Percentiles rank a stretch among this genome's conserved stretches.
phyloP scores from a whole-genome alignment of 2,113 vertebrate genomes.

The Pelusios castaneus region DNA sequence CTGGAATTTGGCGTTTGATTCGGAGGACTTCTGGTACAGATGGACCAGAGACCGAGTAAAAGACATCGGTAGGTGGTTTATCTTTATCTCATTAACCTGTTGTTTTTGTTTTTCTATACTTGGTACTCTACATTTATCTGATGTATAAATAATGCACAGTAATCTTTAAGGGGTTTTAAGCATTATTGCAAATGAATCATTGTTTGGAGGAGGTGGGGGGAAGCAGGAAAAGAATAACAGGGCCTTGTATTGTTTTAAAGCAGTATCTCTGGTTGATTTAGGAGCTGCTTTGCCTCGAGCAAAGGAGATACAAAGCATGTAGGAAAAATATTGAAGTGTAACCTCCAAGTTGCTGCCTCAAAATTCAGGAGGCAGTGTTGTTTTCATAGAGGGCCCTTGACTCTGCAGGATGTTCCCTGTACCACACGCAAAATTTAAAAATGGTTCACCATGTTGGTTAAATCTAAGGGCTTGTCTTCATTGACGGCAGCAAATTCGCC shows the following conservation, averaged over 20 bases:
- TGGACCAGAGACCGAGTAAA: slow-evolving; percentile 80
- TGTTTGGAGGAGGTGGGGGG: not conserved
- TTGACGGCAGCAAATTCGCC: too few relatives aligned
- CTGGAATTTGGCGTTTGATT: slow-evolving; percentile 77
- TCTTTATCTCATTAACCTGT: not conserved
- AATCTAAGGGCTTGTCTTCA: not conserved
- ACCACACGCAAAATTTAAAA: not conserved
- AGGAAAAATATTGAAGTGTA: not conserved
- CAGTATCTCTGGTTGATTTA: not conserved
- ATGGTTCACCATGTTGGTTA: not conserved
- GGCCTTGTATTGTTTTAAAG: not conserved
- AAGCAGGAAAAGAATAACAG: not conserved
- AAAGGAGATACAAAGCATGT: not conserved
- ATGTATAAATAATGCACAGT: not conserved
- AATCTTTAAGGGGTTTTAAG: not conserved
- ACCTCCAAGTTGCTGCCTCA: not conserved
- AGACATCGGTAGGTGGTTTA: slow-evolving; percentile 76
- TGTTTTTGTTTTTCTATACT: not conserved
- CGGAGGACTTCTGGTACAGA: slow-evolving; percentile 80
- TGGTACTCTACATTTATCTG: not conserved
- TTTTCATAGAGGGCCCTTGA: not conserved
- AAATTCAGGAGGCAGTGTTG: not conserved
- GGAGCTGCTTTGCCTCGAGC: not conserved
- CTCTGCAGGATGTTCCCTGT: not conserved
- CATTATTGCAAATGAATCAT: not conserved